Base-by-base conservation (phyloP, 2,797 vertebrate genomes). In the Sebastes taczanowskii region DNA sequence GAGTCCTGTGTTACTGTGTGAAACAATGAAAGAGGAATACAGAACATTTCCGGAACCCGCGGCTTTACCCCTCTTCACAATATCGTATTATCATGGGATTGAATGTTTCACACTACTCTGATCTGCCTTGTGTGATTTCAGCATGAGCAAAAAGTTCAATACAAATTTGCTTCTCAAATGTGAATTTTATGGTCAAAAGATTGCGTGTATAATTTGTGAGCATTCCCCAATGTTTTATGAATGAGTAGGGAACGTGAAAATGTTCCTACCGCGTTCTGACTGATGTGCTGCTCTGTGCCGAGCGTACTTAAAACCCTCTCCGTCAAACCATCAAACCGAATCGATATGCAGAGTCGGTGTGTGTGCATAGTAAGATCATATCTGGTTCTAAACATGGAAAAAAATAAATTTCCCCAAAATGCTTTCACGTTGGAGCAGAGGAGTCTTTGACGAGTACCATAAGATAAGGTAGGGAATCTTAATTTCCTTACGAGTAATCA, bases 391-490 rank as follows among this genome's bases (percentile, higher is more conserved):
- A 93, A 91, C 38, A 35, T 77, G 38, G 29, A 18, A 52, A 74
- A 60, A 25, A 23, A 25, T 85, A 77, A 78, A 85, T 92, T 71
- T 94, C 75, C 53, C 79, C 82, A 66, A 84, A 92, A 90, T 88
- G 93, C 94, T 89, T 87, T 92, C 92, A 64, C 84, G 52, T 74
- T 87, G 91, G 90, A 93, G 84, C 72, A 82, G 89, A 70, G 76
- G 86, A 87, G 30, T 78, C 81, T 91, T 88, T 92, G 90, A 90
- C 70, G 89, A 93, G 13, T 94, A 95, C 85, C 80, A 66, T 71
- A 80, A 80, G 60, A 81, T 94, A 71, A 94, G 93, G 93, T 94
- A 94, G 82, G 90, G 62, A 25, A 76, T 73, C 11, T 67, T 46
- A 9, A 46, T 52, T 80, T 34, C 35, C 7, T 53, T 13, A 2